phyloP scores from a whole-genome alignment of 2,797 vertebrate species.

The Echiichthys vipera region DNA sequence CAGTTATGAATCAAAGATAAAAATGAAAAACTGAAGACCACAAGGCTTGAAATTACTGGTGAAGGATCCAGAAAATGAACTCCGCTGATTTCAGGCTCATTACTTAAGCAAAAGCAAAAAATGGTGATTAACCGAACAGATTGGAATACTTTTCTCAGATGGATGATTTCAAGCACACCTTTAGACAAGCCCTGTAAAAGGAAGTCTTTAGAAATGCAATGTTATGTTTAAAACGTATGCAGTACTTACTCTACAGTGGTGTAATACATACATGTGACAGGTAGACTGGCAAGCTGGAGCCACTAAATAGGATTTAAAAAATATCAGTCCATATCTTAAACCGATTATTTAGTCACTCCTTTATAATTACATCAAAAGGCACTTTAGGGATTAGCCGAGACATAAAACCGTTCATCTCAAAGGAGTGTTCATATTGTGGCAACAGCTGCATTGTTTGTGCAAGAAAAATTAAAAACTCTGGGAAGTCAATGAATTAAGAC shows the following conservation, averaged over 20 bases:
- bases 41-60: constrained; percentile 30
- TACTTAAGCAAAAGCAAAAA: constrained; percentile 48
- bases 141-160: constrained; percentile 40
- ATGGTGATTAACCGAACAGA: constrained; percentile 55
- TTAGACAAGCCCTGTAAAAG: constrained; percentile 1
- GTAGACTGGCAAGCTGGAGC: constrained; percentile 2
- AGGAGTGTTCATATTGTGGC: constrained; percentile 35
- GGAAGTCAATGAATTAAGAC: constrained; percentile 40
- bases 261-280: constrained; percentile 15
- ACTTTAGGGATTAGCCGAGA: constrained; percentile 47
- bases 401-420: constrained; percentile 43
- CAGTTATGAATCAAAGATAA: constrained; percentile 31
- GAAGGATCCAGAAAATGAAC: constrained; percentile 29
- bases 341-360: constrained; percentile 40
- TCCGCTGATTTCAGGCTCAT: constrained; percentile 37
- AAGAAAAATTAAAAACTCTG: constrained; percentile 3
- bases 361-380: constrained; percentile 57
- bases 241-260: neutral
- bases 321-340: constrained; percentile 42
- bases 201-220: neutral
- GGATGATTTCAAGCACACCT: constrained; percentile 47
- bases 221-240: constrained; percentile 3
- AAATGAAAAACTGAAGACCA: constrained; percentile 40
- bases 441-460: constrained; percentile 31
- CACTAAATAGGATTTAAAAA: constrained; percentile 47